Evolutionary conservation across 2,113 vertebrate genomes (phyloP).

Genomic region (Oostethus manadensis): DNA sequence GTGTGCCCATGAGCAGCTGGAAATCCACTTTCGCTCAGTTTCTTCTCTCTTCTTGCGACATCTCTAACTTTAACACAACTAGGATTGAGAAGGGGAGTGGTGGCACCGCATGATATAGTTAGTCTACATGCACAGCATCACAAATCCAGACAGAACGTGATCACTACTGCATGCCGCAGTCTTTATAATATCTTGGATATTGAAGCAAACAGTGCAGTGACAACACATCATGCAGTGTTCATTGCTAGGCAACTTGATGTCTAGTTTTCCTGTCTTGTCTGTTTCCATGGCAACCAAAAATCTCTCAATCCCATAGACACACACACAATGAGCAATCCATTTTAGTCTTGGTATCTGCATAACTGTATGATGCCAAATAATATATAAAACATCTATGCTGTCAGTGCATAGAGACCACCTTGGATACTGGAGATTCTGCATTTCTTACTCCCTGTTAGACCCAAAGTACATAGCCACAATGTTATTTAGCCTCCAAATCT

Average conservation of each 20-base stretch:
- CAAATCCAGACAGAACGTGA: neutral
- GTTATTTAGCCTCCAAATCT: no score
- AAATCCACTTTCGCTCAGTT: constrained; percentile 22
- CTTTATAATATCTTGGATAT: constrained; percentile 16
- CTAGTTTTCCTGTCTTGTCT: constrained; percentile 25
- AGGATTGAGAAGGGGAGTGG: constrained; percentile 22
- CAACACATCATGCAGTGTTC: neutral
- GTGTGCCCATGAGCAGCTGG: constrained; percentile 26
- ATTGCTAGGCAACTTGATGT: constrained; percentile 28
- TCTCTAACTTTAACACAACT: constrained; percentile 35
- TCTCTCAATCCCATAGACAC: constrained; percentile 17
- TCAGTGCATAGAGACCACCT: constrained; percentile 20
- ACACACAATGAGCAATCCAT: neutral
- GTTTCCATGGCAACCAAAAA: constrained; percentile 62
- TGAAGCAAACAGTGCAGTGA: constrained; percentile 9
- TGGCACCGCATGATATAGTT: neutral
- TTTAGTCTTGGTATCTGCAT: neutral
- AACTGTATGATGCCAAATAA: neutral
- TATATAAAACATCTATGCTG: constrained; percentile 10
- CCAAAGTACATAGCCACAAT: no score
- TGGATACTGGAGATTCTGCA: neutral
- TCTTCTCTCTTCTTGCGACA: constrained; percentile 30
- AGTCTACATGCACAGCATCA: constrained; percentile 18
- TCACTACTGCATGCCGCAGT: neutral
- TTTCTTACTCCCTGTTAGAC: no score